These are phyloP conservation scores for Lanius collurio DNA, from an alignment of 2,113 vertebrate species.

Conservation along the genomic window DNA sequence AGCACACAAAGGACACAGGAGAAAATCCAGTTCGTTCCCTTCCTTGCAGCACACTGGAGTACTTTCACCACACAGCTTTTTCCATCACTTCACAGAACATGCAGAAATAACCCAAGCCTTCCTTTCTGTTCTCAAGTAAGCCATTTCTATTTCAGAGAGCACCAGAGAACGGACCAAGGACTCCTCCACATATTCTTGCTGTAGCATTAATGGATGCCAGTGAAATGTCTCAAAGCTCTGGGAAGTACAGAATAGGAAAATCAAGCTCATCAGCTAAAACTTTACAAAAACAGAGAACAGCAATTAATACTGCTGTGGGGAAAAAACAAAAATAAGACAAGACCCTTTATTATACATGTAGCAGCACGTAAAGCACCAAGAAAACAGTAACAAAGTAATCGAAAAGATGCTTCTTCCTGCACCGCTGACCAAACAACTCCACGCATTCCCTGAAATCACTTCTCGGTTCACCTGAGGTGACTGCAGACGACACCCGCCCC, in stretches of 20 bases:
- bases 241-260: neutral
- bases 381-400: slow-evolving; percentile 11
- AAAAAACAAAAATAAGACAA: neutral
- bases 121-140: slow-evolving; percentile 34
- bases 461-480: slow-evolving; percentile 44
- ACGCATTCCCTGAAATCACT: slow-evolving; percentile 35
- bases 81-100: neutral
- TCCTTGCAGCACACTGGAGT: neutral
- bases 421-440: slow-evolving; percentile 25
- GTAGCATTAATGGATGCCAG: slow-evolving; percentile 50
- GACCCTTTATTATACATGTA: neutral
- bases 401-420: neutral
- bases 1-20: neutral
- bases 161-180: slow-evolving; percentile 10
- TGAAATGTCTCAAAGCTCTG: slow-evolving; percentile 22
- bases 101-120: neutral
- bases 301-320: neutral
- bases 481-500: slow-evolving; percentile 33
- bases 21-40: neutral
- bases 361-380: neutral
- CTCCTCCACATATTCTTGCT: slow-evolving; percentile 37
- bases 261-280: slow-evolving; percentile 28
- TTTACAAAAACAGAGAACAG: slow-evolving; percentile 31
- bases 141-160: slow-evolving; percentile 17
- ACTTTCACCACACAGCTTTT: neutral